Base-by-base conservation (phyloP, 2,113 vertebrate genomes). In the Plotosus lineatus region DNA sequence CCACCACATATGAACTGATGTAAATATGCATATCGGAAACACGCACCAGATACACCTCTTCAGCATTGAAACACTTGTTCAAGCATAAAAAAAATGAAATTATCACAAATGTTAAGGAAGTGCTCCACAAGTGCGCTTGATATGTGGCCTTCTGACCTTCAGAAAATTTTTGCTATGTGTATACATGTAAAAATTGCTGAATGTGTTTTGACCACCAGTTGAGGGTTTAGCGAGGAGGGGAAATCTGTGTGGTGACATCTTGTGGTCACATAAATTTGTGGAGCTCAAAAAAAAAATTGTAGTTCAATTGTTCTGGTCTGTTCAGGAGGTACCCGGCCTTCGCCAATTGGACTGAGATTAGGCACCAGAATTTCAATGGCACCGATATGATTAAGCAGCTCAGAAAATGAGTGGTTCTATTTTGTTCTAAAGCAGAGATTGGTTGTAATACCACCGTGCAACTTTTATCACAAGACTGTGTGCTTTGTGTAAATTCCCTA, bases 191-290 rank as follows among this genome's bases (percentile, higher is more conserved):
- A 21, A 36, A 33, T 36, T 48, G 28, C 3, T n/a, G 4, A 36
- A n/a, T 23, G 4, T 55, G 4, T 19, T 46, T 48, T 42, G 58
- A 68, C 19, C 21, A n/a, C 38, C 2, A 6, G 15, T 48, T 31
- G 31, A 31, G 63, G 58, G 44, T 77, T 44, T 50, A 50, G 44
- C 33, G n/a, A 58, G 3, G 50, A 38, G 72, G 10, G 33, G 10
- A 38, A 38, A 65, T 77, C 15, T 31, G 6, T 36, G 19, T 63
- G 33, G 17, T 14, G 65, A 78, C 79, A 79, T 17, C 48, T 63
- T 61, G 61, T 60, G 84, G 50, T 50, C 46, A 76, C 2, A 76
- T 10, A 66, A 40, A 76, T 79, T 9, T 51, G 28, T 68, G 26
- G 11, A 46, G 4, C n/a, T 44, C 15, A 6, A 72, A 74, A 31